phyloP scores from a whole-genome alignment of 2,797 vertebrate species.

The Galaxias olidus region DNA sequence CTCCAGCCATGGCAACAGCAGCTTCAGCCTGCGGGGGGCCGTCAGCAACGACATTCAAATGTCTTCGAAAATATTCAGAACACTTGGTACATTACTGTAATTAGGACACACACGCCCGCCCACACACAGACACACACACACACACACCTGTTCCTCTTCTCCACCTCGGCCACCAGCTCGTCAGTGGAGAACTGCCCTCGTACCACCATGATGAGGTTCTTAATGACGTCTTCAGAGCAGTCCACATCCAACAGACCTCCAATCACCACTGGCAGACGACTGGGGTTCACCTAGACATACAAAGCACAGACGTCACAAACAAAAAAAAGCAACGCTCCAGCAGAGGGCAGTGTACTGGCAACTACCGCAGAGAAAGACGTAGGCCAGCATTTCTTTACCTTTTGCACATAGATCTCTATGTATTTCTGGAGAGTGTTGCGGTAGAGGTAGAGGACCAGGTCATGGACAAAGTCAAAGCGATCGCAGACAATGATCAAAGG shows the following conservation, averaged over 20 bases:
- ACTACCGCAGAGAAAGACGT: not conserved
- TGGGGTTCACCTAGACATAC: conserved; percentile 83
- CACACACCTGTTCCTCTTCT: conserved; percentile 87
- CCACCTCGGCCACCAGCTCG: conserved; percentile 89
- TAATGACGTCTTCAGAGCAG: conserved; percentile 87
- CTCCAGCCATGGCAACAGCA: conserved; percentile 89
- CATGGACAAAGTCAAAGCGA: conserved; percentile 96
- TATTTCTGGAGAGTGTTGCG: conserved; percentile 97
- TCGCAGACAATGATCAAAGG: conserved; percentile 96
- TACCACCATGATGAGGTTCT: conserved; percentile 84
- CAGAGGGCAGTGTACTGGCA: not conserved
- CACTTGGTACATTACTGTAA: not conserved
- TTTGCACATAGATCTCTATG: conserved; percentile 97
- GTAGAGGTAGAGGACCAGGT: conserved; percentile 95
- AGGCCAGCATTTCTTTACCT: conserved; percentile 79
- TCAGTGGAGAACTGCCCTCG: conserved; percentile 88
- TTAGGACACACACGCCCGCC: not conserved
- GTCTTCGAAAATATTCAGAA: not conserved
- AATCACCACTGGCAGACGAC: conserved; percentile 88
- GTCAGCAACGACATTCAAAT: not conserved
- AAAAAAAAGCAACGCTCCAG: no score
- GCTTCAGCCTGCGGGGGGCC: conserved; percentile 78
- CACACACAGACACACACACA: not conserved
- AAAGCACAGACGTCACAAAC: not conserved
- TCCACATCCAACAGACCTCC: conserved; percentile 91